A percentile compares a stretch with the other conserved stretches of the same genome.
Conservation (phyloP, 35 echinoderm and acorn worm species). For the Ophiothrix spiculata region DNA sequence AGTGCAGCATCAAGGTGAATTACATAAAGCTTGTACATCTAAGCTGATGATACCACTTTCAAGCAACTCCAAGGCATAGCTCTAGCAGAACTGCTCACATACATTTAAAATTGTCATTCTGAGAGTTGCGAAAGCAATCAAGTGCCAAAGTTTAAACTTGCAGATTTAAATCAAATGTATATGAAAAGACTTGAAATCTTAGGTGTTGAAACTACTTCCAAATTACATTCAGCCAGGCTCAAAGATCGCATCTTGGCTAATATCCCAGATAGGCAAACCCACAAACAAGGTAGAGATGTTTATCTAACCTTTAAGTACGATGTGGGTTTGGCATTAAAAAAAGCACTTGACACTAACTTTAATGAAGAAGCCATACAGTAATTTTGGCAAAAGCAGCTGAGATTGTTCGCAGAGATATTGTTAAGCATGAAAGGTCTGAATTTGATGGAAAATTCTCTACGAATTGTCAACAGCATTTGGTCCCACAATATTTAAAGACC, state of each 20-base stretch:
- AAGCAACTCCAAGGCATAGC: slow-evolving; percentile 36
- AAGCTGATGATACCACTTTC: not conserved
- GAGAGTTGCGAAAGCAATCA: slow-evolving; percentile 5
- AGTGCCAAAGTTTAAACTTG: slow-evolving; percentile 38
- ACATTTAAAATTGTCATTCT: slow-evolving; percentile 43
- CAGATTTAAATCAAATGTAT: slow-evolving; percentile 32
- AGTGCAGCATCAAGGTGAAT: not conserved
- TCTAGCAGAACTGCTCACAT: slow-evolving; percentile 48
- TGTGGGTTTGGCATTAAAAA: slow-evolving; percentile 21
- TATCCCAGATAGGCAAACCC: slow-evolving; percentile 41
- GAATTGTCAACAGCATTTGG: slow-evolving; percentile 20
- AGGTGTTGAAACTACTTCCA: not conserved
- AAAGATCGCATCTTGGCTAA: slow-evolving; percentile 29
- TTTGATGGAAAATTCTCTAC: slow-evolving; percentile 9
- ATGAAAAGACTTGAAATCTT: slow-evolving; percentile 12
- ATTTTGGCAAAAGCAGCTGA: slow-evolving; percentile 4
- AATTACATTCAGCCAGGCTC: slow-evolving; percentile 23
- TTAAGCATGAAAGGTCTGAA: not conserved
- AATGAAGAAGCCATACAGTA: slow-evolving; percentile 28
- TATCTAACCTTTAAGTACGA: slow-evolving; percentile 37
- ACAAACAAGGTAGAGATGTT: slow-evolving; percentile 41
- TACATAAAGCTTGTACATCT: slow-evolving; percentile 4
- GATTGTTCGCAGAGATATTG: slow-evolving; percentile 22
- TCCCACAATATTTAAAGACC: slow-evolving; percentile 14
- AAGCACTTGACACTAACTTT: slow-evolving; percentile 6